A percentile compares a stretch with the other conserved stretches of the same genome.
phyloP scores from a whole-genome alignment of 2,113 vertebrate genomes.

The Rhinichthys klamathensis region DNA sequence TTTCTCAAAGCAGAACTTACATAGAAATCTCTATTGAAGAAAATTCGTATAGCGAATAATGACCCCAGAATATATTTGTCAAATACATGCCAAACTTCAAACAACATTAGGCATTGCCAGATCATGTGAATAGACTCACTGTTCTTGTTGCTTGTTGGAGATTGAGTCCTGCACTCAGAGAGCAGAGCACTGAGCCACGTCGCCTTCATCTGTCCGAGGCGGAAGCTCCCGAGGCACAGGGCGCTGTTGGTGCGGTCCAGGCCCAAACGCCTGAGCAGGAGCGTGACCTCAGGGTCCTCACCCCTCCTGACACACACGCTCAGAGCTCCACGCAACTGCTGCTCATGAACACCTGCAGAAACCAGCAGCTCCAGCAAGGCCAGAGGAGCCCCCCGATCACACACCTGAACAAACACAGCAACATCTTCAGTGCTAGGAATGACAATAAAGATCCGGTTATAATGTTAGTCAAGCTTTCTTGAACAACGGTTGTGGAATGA shows the following conservation, averaged over 20 bases:
- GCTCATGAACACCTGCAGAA: conserved; percentile 82
- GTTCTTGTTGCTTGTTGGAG: conserved; percentile 70
- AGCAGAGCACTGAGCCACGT: conserved; percentile 90
- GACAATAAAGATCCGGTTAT: neutral
- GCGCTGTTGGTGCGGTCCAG: conserved; percentile 87
- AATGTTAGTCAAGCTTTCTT: neutral
- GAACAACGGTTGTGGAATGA: neutral
- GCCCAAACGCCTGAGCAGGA: conserved; percentile 86
- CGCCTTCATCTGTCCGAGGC: conserved; percentile 86
- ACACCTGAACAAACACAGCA: conserved; percentile 68
- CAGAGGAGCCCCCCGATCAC: conserved; percentile 84
- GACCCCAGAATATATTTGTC: neutral
- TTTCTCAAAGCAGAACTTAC: neutral
- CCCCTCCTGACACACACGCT: conserved; percentile 81
- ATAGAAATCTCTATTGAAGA: neutral
- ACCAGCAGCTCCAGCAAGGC: conserved; percentile 89
- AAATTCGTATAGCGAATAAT: neutral
- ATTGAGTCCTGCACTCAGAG: conserved; percentile 72
- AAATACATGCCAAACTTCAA: neutral
- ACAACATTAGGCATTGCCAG: no score
- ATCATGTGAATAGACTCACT: conserved; percentile 62
- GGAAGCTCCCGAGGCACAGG: conserved; percentile 91
- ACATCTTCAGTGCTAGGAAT: neutral
- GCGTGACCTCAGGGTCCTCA: conserved; percentile 81
- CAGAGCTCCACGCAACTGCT: conserved; percentile 86